Conservation (phyloP, 2,797 vertebrate genomes). For the Todus mexicanus region DNA sequence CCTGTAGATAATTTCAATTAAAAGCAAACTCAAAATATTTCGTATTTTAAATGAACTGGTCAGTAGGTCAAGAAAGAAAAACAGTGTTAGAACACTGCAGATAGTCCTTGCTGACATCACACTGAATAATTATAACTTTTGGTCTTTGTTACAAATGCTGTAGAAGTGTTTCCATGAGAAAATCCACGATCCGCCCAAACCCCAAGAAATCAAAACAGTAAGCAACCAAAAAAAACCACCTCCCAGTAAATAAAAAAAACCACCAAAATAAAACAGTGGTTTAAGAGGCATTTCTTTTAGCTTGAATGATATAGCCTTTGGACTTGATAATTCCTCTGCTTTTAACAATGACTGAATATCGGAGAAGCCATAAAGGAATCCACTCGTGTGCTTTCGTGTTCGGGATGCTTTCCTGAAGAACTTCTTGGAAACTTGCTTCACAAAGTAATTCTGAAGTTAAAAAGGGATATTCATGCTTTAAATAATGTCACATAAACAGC, state of each 20-base stretch:
- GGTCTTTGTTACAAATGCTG: constrained; percentile 47
- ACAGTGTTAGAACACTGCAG: constrained; percentile 4
- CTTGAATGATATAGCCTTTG: constrained; percentile 95
- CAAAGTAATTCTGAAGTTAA: constrained; percentile 88
- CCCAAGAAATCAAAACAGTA: constrained; percentile 9
- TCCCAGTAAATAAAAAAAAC: too few species aligned
- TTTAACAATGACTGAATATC: constrained; percentile 98
- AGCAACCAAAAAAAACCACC: neutral
- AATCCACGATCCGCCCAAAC: neutral
- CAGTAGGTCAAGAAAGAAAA: constrained; percentile 48
- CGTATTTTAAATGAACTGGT: constrained; percentile 27
- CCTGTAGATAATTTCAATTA: constrained; percentile 59
- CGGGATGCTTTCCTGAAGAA: constrained; percentile 83
- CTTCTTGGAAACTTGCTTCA: constrained; percentile 86
- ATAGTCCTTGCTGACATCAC: neutral
- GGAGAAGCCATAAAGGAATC: constrained; percentile 93
- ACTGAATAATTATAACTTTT: constrained; percentile 37
- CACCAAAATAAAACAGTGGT: neutral
- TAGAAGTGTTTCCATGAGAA: constrained; percentile 27
- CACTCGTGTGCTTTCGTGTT: constrained; percentile 79
- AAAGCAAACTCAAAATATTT: constrained; percentile 53
- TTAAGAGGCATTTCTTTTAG: constrained; percentile 81
- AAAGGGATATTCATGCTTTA: constrained; percentile 55
- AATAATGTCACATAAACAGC: neutral
- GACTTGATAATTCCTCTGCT: constrained; percentile 98